phyloP scores from a whole-genome alignment of 2,888 invertebrate species.

The Ennomos erosarius region DNA sequence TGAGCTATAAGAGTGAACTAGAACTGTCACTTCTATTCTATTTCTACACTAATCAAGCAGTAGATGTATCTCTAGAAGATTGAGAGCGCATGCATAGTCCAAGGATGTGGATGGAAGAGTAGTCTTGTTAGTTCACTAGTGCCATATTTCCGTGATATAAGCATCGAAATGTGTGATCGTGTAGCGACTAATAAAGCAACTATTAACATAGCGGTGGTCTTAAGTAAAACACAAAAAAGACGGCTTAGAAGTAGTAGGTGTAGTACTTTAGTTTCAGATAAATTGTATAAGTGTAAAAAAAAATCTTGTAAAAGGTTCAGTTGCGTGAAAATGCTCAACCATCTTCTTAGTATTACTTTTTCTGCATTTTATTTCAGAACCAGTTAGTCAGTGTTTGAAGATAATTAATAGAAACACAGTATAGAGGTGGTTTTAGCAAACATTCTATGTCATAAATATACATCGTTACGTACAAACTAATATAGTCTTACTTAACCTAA shows the following conservation, averaged over 20 bases:
- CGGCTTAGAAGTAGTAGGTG: background rate
- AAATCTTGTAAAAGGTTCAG: too few species aligned
- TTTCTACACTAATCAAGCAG: slow-evolving; percentile 25
- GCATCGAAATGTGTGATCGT: slow-evolving; percentile 77
- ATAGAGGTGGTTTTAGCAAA: background rate
- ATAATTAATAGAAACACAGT: background rate
- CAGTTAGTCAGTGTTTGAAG: background rate
- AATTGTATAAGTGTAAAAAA: too few species aligned
- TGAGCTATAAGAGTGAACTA: slow-evolving; percentile 2
- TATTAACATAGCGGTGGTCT: slow-evolving; percentile 39
- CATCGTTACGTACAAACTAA: background rate
- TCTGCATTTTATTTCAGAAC: background rate
- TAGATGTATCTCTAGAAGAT: slow-evolving; percentile 33
- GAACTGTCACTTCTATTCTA: slow-evolving; percentile 12
- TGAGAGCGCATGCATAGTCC: slow-evolving; percentile 47
- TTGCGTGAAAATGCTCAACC: background rate
- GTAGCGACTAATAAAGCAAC: slow-evolving; percentile 69
- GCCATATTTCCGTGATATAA: slow-evolving; percentile 50
- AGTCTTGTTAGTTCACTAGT: slow-evolving; percentile 43
- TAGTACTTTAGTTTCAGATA: too few species aligned
- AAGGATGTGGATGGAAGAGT: slow-evolving; percentile 35
- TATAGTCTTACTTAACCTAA: background rate
- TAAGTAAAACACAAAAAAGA: background rate
- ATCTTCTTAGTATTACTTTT: background rate
- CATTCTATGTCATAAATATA: background rate